Evolutionary conservation across 2,888 invertebrate species (phyloP).

Genomic region (Spialia ferax): DNA sequence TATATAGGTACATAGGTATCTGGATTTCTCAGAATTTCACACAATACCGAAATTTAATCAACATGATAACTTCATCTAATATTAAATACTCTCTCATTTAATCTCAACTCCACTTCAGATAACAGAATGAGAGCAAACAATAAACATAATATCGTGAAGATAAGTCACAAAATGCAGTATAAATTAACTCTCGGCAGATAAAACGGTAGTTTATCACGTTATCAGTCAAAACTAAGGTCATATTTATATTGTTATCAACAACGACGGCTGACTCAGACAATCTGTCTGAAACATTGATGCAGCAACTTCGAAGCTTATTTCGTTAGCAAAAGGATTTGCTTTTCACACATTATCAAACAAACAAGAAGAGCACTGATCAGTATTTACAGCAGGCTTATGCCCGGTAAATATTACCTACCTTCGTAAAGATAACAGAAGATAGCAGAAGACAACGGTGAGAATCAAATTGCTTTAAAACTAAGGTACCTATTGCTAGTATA

Average conservation of each 20-base stretch:
- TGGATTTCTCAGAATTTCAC: not conserved
- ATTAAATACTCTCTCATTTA: not conserved
- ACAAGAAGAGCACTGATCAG: no score
- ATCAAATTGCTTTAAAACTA: no score
- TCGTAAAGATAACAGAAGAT: no score
- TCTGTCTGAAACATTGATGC: not conserved
- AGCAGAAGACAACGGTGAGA: no score
- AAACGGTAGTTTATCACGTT: not conserved
- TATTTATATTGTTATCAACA: not conserved
- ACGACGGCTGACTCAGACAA: not conserved
- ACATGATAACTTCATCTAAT: no score
- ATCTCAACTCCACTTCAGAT: not conserved
- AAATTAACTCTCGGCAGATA: constrained; percentile 1
- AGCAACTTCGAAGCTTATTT: not conserved
- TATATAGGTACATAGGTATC: no score
- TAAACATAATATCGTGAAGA: not conserved
- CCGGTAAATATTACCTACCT: no score
- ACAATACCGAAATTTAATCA: no score
- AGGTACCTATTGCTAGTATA: no score
- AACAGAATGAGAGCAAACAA: not conserved
- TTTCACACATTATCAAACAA: no score
- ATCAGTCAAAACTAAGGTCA: constrained; percentile 4
- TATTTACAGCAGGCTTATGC: no score
- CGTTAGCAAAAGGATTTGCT: no score
- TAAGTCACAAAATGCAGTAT: not conserved